phyloP scores from a whole-genome alignment of 2,797 vertebrate species.

The Macrochelys suwanniensis region DNA sequence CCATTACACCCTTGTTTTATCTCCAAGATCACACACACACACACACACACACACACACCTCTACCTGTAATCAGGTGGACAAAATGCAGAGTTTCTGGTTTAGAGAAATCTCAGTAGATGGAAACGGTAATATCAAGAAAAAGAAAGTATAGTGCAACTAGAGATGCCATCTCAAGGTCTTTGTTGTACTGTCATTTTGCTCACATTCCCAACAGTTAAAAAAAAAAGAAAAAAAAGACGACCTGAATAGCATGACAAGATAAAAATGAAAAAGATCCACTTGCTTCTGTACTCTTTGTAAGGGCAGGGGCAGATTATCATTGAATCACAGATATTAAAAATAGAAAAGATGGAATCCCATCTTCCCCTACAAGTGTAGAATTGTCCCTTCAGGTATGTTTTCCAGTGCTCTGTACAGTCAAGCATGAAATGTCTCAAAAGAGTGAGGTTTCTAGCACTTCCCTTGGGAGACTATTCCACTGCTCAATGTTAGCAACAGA shows the following conservation, averaged over 20 bases:
- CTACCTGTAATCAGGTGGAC: neutral
- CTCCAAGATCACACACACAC: slow-evolving; percentile 7
- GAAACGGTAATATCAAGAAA: rapidly evolving
- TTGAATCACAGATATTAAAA: neutral
- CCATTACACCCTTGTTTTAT: slow-evolving; percentile 48
- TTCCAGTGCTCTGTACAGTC: neutral
- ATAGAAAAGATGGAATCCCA: neutral
- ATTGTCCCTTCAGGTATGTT: neutral
- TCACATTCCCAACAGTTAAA: neutral
- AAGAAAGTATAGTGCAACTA: neutral
- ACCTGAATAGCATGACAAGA: neutral
- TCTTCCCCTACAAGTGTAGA: neutral
- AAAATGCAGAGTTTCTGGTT: neutral
- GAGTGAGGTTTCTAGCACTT: neutral
- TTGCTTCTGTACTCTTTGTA: neutral
- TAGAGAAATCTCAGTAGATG: neutral
- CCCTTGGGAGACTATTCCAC: neutral
- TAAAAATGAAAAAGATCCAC: neutral
- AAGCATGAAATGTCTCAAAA: slow-evolving; percentile 26
- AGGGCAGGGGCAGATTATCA: neutral
- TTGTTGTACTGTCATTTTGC: neutral
- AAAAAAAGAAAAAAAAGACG: neutral
- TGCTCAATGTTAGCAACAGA: slow-evolving; percentile 19
- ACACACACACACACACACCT: neutral
- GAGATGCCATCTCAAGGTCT: neutral